Base-by-base conservation (phyloP, 2,113 vertebrate genomes). In the Triplophysa tibetana region DNA sequence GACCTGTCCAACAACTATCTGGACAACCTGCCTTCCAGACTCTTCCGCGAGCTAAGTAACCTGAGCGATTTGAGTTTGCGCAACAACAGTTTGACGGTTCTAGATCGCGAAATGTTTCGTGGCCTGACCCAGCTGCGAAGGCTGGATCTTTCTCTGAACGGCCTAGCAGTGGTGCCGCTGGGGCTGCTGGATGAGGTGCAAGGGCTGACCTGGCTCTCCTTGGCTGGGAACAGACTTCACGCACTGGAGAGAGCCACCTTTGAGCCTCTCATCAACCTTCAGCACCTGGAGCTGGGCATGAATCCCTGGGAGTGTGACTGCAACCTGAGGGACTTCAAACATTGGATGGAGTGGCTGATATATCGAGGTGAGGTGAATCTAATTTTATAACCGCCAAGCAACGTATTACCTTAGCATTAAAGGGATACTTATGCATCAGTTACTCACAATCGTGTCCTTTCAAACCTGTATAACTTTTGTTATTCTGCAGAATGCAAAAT, bases 281-380 rank as follows among this genome's bases (percentile, higher is more conserved):
- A 96, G 90, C 94, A 93, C 21, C 93, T 99, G 82, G 95, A 96
- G 86, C 91, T 99, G 2, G 96, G 96, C 67, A 96, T 95, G 21
- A 99, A 99, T 85, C 98, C 97, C 61, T 99, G 98, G 98, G 97
- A 98, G 81, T 99, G 98, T 0, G 97, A 99, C 89, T 99, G 98
- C 90, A 97, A 96, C 90, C 93, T 99, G 41, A 93, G 97, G 0
- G 97, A 97, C 81, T 98, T 99, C 92, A 99, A 98, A 86, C 96
- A 98, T 91, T 99, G 98, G 98, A 95, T 99, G 91, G 98, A 99
- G 85, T 99, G 98, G 98, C 96, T 99, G 81, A 94, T 97, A 75
- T 99, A 99, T 82, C 88, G 97, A 96, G 98, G 98, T 98, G 78
- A 84, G 78, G 50, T 52, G 50, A 5, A 17, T 52, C 13, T n/a